Conservation (phyloP, 2,113 vertebrate species). For the Balaeniceps rex region DNA sequence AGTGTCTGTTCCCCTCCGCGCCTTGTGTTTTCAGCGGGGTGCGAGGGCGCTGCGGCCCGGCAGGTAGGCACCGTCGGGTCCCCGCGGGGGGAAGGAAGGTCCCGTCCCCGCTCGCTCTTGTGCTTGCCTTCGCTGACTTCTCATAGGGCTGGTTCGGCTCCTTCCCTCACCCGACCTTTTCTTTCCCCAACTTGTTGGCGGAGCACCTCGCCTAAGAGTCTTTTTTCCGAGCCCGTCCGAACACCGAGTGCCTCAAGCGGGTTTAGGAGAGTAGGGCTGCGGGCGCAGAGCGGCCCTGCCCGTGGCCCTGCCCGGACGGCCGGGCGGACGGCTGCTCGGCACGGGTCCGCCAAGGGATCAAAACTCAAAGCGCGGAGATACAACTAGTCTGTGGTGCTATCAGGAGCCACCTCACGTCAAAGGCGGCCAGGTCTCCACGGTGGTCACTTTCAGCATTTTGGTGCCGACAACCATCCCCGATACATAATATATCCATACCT, state of each 20-base stretch:
- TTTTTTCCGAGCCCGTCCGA: not conserved
- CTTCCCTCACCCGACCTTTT: accelerated
- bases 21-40: not conserved
- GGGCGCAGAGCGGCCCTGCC: not conserved
- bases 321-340: not conserved
- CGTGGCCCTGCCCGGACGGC: not conserved
- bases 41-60: not conserved
- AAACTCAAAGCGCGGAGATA: accelerated
- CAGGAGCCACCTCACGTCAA: not conserved
- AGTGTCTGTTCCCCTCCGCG: no score
- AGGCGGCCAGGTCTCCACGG: not conserved
- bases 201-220: not conserved
- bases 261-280: not conserved
- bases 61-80: not conserved
- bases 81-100: not conserved
- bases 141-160: not conserved
- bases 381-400: not conserved
- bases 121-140: not conserved
- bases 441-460: not conserved
- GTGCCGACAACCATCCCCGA: not conserved
- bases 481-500: not conserved
- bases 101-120: not conserved
- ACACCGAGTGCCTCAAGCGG: not conserved
- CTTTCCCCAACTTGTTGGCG: accelerated
- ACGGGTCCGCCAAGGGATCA: accelerated